Evolutionary conservation across 2,888 invertebrate genomes (phyloP).

Genomic region (Vandiemenella viatica): DNA sequence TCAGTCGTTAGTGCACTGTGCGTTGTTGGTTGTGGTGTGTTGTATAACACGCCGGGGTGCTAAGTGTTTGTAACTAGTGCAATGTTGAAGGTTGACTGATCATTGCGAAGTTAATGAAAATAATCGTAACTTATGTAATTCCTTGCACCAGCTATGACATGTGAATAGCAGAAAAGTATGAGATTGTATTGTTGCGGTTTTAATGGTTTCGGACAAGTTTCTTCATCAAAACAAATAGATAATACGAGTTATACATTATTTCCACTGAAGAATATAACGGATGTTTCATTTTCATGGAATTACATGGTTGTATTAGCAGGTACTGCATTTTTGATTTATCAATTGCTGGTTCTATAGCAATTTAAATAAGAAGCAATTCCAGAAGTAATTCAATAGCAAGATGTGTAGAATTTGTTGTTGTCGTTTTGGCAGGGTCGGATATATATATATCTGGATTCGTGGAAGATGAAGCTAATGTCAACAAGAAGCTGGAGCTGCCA

Average conservation of each 20-base stretch:
- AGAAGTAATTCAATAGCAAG: no score
- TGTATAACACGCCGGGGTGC: no score
- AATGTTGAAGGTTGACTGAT: no score
- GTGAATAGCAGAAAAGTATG: background rate
- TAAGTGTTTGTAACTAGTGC: no score
- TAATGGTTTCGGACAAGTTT: background rate
- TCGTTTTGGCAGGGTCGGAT: no score
- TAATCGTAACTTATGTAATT: background rate
- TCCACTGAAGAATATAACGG: constrained; percentile 3
- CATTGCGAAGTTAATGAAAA: no score
- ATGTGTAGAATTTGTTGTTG: no score
- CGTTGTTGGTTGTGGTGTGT: no score
- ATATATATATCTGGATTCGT: background rate
- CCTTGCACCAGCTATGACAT: background rate
- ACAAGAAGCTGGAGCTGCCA: background rate
- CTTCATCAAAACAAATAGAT: background rate
- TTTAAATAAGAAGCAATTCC: no score
- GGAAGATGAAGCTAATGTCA: background rate
- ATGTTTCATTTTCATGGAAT: constrained; percentile 9
- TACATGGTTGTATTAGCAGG: constrained; percentile 7
- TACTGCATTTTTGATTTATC: background rate
- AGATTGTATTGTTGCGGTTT: background rate
- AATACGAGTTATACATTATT: constrained; percentile 1
- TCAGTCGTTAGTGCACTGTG: no score
- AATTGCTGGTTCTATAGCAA: no score